Percentiles rank a stretch among this genome's conserved stretches.
Conservation (phyloP, 2,888 invertebrate species). For the Tipula vernalis region DNA sequence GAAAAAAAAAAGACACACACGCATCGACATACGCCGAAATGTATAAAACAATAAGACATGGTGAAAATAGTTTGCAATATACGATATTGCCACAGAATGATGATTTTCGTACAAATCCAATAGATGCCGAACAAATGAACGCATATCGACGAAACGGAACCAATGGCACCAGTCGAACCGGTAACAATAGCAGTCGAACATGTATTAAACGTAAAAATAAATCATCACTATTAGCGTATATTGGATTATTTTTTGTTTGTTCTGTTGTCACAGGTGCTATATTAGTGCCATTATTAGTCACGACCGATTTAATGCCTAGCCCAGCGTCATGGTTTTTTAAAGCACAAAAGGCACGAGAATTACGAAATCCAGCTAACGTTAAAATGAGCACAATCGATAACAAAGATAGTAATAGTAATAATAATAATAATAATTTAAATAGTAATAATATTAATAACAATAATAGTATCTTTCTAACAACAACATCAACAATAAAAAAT, state of each 20-base stretch:
- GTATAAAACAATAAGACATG: conserved; percentile 65
- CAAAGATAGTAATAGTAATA: background rate
- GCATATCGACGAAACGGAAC: conserved; percentile 30
- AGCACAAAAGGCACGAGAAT: conserved; percentile 26
- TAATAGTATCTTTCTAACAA: background rate
- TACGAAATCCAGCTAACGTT: conserved; percentile 13
- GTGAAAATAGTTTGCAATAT: conserved; percentile 61
- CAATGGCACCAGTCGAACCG: conserved; percentile 31
- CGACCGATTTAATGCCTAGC: conserved; percentile 31
- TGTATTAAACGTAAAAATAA: conserved; percentile 21
- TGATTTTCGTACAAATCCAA: conserved; percentile 47
- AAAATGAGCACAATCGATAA: background rate
- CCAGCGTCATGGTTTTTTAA: conserved; percentile 32
- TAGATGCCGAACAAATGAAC: conserved; percentile 40
- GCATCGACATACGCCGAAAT: conserved; percentile 30
- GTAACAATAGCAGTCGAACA: background rate
- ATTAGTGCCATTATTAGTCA: conserved; percentile 32
- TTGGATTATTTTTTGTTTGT: conserved; percentile 32
- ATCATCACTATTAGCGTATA: conserved; percentile 32
- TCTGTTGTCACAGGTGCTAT: conserved; percentile 33
- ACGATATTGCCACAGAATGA: conserved; percentile 61
- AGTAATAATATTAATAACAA: conserved; percentile 11
- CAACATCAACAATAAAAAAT: background rate
- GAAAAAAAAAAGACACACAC: background rate
- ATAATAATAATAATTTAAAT: background rate